These are phyloP conservation scores for Anticlea derivata DNA, from an alignment of 2,888 invertebrate species.

Conservation along the genomic window DNA sequence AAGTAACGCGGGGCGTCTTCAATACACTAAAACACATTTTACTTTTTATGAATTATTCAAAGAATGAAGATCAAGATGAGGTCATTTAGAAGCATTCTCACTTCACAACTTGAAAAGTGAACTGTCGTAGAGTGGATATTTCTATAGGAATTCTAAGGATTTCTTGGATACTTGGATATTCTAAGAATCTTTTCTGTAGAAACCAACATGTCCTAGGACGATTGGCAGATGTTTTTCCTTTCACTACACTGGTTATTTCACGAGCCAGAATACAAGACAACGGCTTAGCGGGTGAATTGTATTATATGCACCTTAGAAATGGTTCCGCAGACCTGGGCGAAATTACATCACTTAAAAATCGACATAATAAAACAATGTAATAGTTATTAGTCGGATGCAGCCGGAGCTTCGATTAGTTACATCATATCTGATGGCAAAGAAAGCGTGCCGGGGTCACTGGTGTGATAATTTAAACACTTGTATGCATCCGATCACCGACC, in stretches of 20 bases:
- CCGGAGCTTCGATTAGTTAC: constrained; percentile 26
- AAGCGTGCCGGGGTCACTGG: constrained; percentile 50
- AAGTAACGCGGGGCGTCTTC: constrained; percentile 52
- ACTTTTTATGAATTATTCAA: constrained; percentile 35
- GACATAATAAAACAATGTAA: constrained; percentile 7
- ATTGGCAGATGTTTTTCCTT: too few relatives aligned
- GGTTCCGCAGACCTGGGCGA: constrained; percentile 1
- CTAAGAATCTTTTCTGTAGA: too few relatives aligned
- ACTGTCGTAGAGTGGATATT: too few relatives aligned
- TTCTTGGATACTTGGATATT: too few relatives aligned
- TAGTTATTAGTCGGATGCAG: constrained; percentile 3
- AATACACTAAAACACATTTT: constrained; percentile 15
- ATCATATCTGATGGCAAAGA: constrained; percentile 43
- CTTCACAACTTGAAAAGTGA: too few relatives aligned
- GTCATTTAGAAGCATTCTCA: constrained; percentile 22
- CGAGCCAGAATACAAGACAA: too few relatives aligned
- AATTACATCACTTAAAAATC: constrained; percentile 12
- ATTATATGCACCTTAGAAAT: neutral
- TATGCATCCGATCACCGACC: constrained; percentile 31
- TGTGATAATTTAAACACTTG: constrained; percentile 44
- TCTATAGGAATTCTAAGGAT: too few relatives aligned
- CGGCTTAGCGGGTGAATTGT: too few relatives aligned
- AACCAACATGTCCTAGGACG: too few relatives aligned
- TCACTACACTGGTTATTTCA: too few relatives aligned
- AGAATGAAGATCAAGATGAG: constrained; percentile 7